Evolutionary conservation across 1,140 invertebrate species (phyloP), one percentile per base, ranked within the genome.

Genomic region (Bradysia coprophila): DNA sequence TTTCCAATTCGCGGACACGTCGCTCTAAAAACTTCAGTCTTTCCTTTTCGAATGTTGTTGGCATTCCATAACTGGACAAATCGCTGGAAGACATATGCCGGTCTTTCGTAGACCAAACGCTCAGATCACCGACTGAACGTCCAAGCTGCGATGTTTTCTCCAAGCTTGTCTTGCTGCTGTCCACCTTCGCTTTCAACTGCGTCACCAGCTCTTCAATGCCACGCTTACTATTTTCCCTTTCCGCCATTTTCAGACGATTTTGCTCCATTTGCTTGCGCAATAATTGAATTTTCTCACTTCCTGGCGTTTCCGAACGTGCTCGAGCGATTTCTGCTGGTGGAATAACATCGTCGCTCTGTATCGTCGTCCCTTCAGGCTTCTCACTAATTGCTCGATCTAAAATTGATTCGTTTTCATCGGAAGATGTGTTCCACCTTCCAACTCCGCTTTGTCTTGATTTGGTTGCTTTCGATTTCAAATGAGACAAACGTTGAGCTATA

Each of bases 191-290:
- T 48, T 63, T 62, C 9, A 64, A 40, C 44, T 63, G 59, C 20
- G 52, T 54, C 11, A 65, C 61, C 50, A 61, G 56, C 43, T 65
- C 57, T 51, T 64, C 60, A 24, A 65, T 55, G 42, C 56, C 60
- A 51, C 57, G 61, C 44, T 64, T 57, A 44, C 51, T 62, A 23
- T 56, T 59, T 6, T 56, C 60, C 11, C 62, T 50, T 51, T 64
- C 56, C 3, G 63, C 63, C 46, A 65, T 50, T 51, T 54, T 55
- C 6, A 52, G 54, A 16, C 64, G 63, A 48, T 65, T 69, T 49
- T 68, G 55, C 48, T 68, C 66, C 18, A 68, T 46, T 49, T 68
- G 65, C 44, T 66, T 59, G 11, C 64, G 57, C 3, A 69, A 44
- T 43, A 68, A 54, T 47, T 57, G 55, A 13, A 69, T 52, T 47